Conservation (phyloP, 2,888 invertebrate species). For the Caenorhabditis sulstoni region DNA sequence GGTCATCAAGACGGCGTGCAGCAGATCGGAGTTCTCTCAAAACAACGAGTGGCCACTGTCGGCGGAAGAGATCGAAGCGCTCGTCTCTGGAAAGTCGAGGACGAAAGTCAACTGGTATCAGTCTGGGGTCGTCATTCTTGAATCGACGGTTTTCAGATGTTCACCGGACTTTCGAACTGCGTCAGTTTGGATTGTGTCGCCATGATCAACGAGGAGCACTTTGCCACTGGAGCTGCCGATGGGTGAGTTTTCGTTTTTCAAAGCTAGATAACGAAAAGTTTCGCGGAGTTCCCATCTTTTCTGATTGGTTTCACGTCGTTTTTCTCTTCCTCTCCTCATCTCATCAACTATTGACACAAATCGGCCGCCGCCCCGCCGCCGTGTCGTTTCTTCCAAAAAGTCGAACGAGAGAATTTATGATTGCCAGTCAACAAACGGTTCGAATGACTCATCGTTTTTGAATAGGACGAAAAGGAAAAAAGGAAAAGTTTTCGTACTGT, state of each 20-base stretch:
- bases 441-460: slow-evolving; percentile 4
- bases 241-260: slow-evolving; percentile 84
- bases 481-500: slow-evolving; percentile 1
- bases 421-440: not conserved
- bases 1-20: slow-evolving; percentile 93
- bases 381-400: not conserved
- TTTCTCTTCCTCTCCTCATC: too few species aligned
- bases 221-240: slow-evolving; percentile 93
- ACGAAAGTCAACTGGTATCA: slow-evolving; percentile 93
- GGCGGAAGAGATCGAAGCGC: slow-evolving; percentile 90
- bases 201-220: slow-evolving; percentile 93
- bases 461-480: not conserved
- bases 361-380: too few species aligned
- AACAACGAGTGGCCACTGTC: slow-evolving; percentile 89
- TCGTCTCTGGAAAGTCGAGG: slow-evolving; percentile 95
- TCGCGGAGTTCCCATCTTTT: slow-evolving; percentile 71
- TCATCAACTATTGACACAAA: too few species aligned
- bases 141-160: slow-evolving; percentile 53
- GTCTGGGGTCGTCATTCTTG: too few species aligned
- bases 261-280: too few species aligned
- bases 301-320: too few species aligned
- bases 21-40: slow-evolving; percentile 89
- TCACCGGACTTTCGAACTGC: slow-evolving; percentile 74
- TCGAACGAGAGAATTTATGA: slow-evolving; percentile 2
- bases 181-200: slow-evolving; percentile 92